These are phyloP conservation scores for Chromoteleia sp. DNA, from an alignment of 2,888 invertebrate genomes.

Conservation along the genomic window DNA sequence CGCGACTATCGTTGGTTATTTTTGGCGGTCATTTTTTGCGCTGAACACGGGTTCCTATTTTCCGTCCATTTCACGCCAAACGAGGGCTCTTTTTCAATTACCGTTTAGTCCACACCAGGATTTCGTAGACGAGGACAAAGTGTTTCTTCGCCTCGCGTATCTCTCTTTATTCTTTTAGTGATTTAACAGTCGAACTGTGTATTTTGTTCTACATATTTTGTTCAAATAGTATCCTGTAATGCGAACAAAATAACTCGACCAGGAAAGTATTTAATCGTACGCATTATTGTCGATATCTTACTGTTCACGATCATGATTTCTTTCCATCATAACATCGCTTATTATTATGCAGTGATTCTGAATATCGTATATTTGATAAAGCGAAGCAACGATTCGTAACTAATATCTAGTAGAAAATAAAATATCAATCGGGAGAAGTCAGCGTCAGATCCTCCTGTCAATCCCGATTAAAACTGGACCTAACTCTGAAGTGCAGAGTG, in stretches of 20 bases:
- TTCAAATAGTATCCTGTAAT: background rate
- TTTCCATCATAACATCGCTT: too few relatives aligned
- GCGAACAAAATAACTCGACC: background rate
- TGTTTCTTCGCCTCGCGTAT: constrained; percentile 4
- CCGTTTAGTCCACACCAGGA: constrained; percentile 59
- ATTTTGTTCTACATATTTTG: background rate
- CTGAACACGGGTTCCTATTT: constrained; percentile 72
- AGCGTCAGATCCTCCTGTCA: too few relatives aligned
- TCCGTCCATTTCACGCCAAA: constrained; percentile 76
- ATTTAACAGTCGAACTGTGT: constrained; percentile 34
- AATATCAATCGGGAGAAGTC: too few relatives aligned
- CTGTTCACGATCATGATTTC: too few relatives aligned
- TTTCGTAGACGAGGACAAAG: constrained; percentile 57
- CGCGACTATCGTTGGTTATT: constrained; percentile 37
- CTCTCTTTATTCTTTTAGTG: background rate
- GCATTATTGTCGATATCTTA: too few relatives aligned
- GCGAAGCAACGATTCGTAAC: too few relatives aligned
- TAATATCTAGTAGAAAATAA: too few relatives aligned
- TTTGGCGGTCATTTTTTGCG: constrained; percentile 20
- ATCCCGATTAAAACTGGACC: too few relatives aligned
- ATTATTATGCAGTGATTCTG: too few relatives aligned
- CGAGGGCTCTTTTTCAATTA: constrained; percentile 79
- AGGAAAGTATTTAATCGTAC: background rate
- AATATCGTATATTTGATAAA: too few relatives aligned
- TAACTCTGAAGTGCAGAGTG: too few relatives aligned